Conservation (phyloP, 2,888 invertebrate genomes). For the Falcaria lacertinaria region DNA sequence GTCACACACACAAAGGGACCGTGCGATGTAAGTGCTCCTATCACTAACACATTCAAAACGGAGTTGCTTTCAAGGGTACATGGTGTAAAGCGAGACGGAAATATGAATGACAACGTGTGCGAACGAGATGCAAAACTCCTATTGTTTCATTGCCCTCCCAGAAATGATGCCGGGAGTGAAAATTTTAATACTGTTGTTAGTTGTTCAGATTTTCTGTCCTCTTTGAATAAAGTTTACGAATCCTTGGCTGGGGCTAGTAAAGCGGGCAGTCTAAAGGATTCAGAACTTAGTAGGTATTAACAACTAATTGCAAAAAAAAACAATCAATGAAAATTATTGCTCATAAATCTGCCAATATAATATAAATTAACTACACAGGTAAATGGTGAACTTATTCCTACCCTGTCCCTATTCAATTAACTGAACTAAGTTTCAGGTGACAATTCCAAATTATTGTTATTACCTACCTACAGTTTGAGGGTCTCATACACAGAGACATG, state of each 20-base stretch:
- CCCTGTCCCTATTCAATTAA: conserved; percentile 6
- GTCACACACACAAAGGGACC: conserved; percentile 31
- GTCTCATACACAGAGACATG: conserved; percentile 24
- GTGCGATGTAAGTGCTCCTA: conserved; percentile 36
- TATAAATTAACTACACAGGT: too few relatives aligned
- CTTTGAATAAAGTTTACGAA: too few relatives aligned
- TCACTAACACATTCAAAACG: conserved; percentile 57
- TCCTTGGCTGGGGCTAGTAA: too few relatives aligned
- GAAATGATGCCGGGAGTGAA: conserved; percentile 54
- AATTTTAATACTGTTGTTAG: conserved; percentile 72
- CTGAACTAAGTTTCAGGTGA: conserved; percentile 11
- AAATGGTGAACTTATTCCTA: conserved; percentile 4
- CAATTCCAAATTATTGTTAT: conserved; percentile 30
- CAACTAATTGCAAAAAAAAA: too few relatives aligned
- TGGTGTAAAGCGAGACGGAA: conserved; percentile 50
- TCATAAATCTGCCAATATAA: too few relatives aligned
- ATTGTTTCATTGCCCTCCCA: conserved; percentile 76
- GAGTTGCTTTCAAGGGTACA: conserved; percentile 67
- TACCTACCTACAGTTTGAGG: conserved; percentile 21
- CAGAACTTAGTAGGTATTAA: too few relatives aligned
- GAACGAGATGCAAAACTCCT: conserved; percentile 50
- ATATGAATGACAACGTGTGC: conserved; percentile 41
- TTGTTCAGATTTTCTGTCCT: conserved; percentile 46
- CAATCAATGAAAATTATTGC: too few relatives aligned
- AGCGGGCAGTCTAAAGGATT: too few relatives aligned